Percentiles rank a stretch among this genome's conserved stretches.
These are phyloP conservation scores for Panorpa germanica DNA, from an alignment of 2,888 invertebrate genomes.

Conservation along the genomic window DNA sequence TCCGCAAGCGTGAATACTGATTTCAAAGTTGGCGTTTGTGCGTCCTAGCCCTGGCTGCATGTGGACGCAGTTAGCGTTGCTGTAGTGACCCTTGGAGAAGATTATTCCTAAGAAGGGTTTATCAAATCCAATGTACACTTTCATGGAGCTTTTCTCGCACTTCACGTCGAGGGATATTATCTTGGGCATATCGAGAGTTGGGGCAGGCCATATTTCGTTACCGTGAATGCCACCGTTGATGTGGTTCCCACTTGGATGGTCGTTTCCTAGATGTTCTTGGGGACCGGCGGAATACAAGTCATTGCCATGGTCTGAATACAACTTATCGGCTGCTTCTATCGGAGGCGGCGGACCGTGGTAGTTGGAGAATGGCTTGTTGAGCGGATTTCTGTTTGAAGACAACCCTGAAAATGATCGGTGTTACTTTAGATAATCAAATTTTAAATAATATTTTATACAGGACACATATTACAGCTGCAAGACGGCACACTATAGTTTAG, in stretches of 20 bases:
- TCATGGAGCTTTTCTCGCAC: conserved; percentile 87
- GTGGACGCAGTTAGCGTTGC: conserved; percentile 81
- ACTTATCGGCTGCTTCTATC: background rate
- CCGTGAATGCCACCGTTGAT: no score
- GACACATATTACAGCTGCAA: no score
- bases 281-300: conserved; percentile 10
- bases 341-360: background rate
- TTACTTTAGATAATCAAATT: no score
- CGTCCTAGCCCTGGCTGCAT: conserved; percentile 75
- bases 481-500: no score
- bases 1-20: conserved; percentile 80
- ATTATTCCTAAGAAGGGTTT: conserved; percentile 92
- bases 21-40: conserved; percentile 75
- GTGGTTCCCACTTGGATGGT: no score
- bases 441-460: no score
- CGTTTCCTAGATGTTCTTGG: conserved; percentile 17
- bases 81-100: conserved; percentile 87
- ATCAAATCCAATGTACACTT: conserved; percentile 84
- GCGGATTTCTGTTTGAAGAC: no score
- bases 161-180: conserved; percentile 83
- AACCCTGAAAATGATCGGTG: no score
- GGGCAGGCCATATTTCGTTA: conserved; percentile 72
- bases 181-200: conserved; percentile 80
- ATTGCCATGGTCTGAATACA: background rate
- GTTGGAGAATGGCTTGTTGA: no score